Base-by-base conservation (phyloP, 2,113 vertebrate species). In the Piaya cayana region DNA sequence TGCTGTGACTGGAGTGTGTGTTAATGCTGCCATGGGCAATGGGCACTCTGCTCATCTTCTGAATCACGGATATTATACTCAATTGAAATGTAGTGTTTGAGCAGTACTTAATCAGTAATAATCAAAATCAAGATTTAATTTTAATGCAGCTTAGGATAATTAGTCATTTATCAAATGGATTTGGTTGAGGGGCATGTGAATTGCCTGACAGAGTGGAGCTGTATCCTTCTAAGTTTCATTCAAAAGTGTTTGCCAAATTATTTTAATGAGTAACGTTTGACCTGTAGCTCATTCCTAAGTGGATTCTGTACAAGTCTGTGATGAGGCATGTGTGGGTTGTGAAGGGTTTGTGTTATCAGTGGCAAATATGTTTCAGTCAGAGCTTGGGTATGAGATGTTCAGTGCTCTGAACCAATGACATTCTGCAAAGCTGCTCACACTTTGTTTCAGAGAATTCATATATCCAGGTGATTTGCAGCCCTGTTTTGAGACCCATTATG, bases 91-190 rank as follows among this genome's bases (percentile, higher is more conserved):
- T 42, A 30, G 37, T 34, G 12, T 74, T 21, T 18, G 80, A 93
- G 34, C 39, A 68, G 72, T 52, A 55, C 72, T 92, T 94, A 70
- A 93, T 93, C 86, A 90, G 60, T 86, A 75, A 55, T 86, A 94
- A 94, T 93, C 80, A 67, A n/a, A 67, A 59, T 92, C 90, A 88
- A 90, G 86, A 81, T 30, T 69, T 37, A 90, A 75, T 90, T 94
- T 81, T 64, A 88, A 78, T 77, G 64, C 26, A 11, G 16, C 22
- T 74, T 70, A 75, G 27, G 47, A 63, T 88, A 88, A 95, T 96
- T 77, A 88, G 37, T 36, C 50, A 39, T 78, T 77, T 92, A 88
- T 94, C 53, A 72, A 69, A 60, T 15, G 36, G 21, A 23, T 83
- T 83, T 88, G 42, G 55, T 11, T 76, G 53, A 12, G 23, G 42